phyloP scores from a whole-genome alignment of 2,888 invertebrate species.

The Volucella inflata region DNA sequence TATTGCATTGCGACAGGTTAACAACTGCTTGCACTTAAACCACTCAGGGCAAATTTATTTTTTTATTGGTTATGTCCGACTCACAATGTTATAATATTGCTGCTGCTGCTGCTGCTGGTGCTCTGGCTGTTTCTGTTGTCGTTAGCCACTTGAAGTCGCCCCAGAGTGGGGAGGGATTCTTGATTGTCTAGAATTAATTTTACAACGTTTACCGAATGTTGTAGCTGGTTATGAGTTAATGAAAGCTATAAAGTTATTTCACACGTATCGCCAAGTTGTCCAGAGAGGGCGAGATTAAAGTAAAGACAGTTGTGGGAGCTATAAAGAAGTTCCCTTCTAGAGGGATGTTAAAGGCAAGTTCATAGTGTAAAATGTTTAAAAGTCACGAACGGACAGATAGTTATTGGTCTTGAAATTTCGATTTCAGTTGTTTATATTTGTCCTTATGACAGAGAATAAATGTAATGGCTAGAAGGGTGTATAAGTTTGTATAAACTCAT shows the following conservation, averaged over 20 bases:
- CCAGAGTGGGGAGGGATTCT: slow-evolving; percentile 5
- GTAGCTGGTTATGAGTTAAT: slow-evolving; percentile 59
- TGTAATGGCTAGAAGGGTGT: no score
- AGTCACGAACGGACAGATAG: neutral
- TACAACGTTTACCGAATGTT: slow-evolving; percentile 48
- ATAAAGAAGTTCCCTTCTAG: slow-evolving; percentile 39
- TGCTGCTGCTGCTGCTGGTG: slow-evolving; percentile 34
- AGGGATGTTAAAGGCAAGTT: slow-evolving; percentile 48
- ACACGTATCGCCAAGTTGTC: neutral
- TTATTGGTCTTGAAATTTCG: no score
- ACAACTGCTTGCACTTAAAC: slow-evolving; percentile 74
- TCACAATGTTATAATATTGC: slow-evolving; percentile 57
- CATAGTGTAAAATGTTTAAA: slow-evolving; percentile 40
- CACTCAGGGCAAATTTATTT: slow-evolving; percentile 53
- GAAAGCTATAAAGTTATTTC: slow-evolving; percentile 60
- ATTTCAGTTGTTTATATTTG: no score
- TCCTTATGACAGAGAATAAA: no score
- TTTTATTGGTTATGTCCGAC: slow-evolving; percentile 60
- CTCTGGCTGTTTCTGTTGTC: neutral
- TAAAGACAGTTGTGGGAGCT: slow-evolving; percentile 30
- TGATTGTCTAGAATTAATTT: slow-evolving; percentile 60
- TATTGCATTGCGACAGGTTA: slow-evolving; percentile 72
- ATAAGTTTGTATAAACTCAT: no score
- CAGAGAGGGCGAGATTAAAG: slow-evolving; percentile 14
- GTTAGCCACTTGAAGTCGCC: slow-evolving; percentile 12